These are phyloP conservation scores for Oryctes rhinoceros DNA, from an alignment of 1,140 invertebrate genomes.

Conservation along the genomic window DNA sequence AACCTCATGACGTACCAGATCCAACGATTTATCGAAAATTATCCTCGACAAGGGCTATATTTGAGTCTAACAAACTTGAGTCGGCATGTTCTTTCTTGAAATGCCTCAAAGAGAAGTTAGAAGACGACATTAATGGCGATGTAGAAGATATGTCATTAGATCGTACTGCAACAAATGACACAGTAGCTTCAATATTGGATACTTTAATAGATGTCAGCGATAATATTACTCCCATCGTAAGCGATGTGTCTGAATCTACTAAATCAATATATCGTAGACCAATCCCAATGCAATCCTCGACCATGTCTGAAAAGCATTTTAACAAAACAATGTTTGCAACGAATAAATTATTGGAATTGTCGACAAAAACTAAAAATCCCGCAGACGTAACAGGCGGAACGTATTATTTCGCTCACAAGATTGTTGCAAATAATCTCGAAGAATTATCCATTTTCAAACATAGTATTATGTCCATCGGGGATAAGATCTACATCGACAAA, in stretches of 20 bases:
- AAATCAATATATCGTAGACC: neutral
- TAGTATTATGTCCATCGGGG: neutral
- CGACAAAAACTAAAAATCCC: neutral
- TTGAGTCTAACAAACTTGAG: constrained; percentile 22
- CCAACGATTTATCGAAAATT: neutral
- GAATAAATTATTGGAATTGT: constrained; percentile 6
- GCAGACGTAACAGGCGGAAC: neutral
- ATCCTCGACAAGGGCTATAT: neutral
- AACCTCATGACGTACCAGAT: neutral
- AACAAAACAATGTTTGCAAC: constrained; percentile 27
- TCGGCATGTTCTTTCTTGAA: constrained; percentile 25
- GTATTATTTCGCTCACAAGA: constrained; percentile 7
- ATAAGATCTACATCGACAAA: constrained; percentile 30
- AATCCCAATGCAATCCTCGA: neutral
- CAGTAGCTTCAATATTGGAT: constrained; percentile 1
- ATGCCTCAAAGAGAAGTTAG: constrained; percentile 2
- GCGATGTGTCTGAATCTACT: neutral
- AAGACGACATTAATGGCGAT: neutral
- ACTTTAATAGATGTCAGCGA: constrained; percentile 19
- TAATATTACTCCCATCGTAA: neutral
- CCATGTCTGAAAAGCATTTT: constrained; percentile 20
- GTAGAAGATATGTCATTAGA: neutral
- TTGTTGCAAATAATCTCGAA: constrained; percentile 20
- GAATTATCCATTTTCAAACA: constrained; percentile 9
- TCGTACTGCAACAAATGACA: neutral